Conservation (phyloP, 2,888 invertebrate species). For the Clistopyga incitator region DNA sequence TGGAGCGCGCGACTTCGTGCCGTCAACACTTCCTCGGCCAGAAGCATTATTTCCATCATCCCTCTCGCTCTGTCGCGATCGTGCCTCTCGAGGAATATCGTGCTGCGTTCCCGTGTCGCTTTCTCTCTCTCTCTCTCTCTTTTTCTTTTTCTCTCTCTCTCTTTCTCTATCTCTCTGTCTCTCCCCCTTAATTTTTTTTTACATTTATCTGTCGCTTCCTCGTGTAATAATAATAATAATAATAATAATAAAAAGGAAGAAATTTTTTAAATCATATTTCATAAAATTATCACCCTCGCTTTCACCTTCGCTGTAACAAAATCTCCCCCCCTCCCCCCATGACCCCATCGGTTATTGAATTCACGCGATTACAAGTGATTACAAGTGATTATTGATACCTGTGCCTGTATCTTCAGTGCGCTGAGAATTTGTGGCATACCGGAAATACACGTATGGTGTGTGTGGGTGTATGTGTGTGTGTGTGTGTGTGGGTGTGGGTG, state of each 20-base stretch:
- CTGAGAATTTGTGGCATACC: constrained; percentile 17
- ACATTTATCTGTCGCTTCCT: neutral
- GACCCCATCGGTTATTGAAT: neutral
- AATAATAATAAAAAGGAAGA: too few species aligned
- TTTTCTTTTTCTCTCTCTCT: neutral
- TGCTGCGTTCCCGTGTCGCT: constrained; percentile 30
- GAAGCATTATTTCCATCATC: constrained; percentile 62
- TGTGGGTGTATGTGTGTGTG: too few species aligned
- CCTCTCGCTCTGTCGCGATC: constrained; percentile 55
- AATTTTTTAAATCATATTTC: neutral
- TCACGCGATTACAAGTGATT: constrained; percentile 3
- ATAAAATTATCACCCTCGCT: neutral
- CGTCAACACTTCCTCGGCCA: constrained; percentile 72
- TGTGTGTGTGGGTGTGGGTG: too few species aligned
- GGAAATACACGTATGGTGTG: neutral
- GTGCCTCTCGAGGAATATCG: constrained; percentile 60
- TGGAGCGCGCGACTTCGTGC: constrained; percentile 79
- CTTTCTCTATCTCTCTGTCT: neutral
- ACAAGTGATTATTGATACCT: neutral
- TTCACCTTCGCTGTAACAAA: neutral
- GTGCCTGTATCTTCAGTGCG: constrained; percentile 25
- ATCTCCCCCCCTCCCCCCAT: neutral
- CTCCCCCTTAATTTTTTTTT: neutral
- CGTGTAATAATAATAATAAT: neutral
- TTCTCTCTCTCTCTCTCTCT: constrained; percentile 4